A percentile compares a stretch with the other conserved stretches of the same genome.
phyloP scores from a whole-genome alignment of 2,113 vertebrate genomes.

The Azemiops feae region DNA sequence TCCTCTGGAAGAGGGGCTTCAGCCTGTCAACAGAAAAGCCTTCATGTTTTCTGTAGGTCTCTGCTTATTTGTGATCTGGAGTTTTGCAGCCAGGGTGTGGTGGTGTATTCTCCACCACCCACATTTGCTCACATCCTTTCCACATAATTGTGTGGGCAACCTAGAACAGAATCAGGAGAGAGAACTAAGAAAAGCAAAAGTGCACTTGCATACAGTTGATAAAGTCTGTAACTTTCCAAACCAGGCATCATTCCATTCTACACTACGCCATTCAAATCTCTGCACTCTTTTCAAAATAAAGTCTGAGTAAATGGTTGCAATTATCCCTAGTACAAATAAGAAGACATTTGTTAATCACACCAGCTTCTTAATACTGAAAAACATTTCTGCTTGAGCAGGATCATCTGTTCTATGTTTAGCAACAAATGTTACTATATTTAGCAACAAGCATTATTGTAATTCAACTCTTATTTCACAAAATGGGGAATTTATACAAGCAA shows the following conservation, averaged over 20 bases:
- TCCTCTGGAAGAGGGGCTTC: neutral
- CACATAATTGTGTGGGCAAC: neutral
- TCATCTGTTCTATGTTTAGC: constrained; percentile 10
- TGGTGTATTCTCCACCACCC: neutral
- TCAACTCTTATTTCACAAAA: constrained; percentile 13
- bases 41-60: neutral
- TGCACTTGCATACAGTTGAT: neutral
- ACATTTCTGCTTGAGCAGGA: neutral
- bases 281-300: neutral
- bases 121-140: neutral
- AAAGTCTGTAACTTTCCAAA: neutral
- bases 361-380: neutral
- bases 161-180: neutral
- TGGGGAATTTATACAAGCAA: neutral
- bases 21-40: neutral
- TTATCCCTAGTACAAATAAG: neutral
- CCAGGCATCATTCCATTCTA: neutral
- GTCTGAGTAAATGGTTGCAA: neutral
- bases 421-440: constrained; percentile 11
- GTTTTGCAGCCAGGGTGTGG: neutral
- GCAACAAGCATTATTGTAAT: neutral
- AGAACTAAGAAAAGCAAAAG: neutral
- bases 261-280: neutral
- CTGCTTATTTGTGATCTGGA: neutral
- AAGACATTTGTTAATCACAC: neutral